A percentile compares a stretch with the other conserved stretches of the same genome.
phyloP scores from a whole-genome alignment of 2,113 vertebrate genomes.

The Elephas maximus region DNA sequence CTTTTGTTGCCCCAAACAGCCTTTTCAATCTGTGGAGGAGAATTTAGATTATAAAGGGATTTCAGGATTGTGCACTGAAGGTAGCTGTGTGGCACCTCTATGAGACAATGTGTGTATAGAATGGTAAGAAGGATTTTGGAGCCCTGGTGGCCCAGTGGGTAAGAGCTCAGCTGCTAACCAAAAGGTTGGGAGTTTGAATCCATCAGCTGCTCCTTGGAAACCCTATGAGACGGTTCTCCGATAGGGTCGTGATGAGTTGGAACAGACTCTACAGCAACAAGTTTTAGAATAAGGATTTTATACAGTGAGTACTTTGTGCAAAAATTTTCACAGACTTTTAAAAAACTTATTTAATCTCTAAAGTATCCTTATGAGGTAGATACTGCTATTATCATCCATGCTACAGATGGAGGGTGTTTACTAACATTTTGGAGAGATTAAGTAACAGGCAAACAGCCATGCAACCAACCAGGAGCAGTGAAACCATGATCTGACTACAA shows the following conservation, averaged over 20 bases:
- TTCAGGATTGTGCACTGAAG: neutral
- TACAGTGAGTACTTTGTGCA: neutral
- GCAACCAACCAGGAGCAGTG: too few species aligned
- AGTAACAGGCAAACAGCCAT: neutral
- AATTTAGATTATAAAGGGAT: neutral
- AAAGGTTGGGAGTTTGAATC: too few species aligned
- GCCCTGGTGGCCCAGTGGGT: too few species aligned
- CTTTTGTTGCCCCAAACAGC: neutral
- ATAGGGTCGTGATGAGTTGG: too few species aligned
- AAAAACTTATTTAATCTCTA: neutral
- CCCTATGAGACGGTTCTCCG: too few species aligned
- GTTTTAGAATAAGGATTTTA: neutral
- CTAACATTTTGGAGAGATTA: neutral
- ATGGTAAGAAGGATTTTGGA: neutral
- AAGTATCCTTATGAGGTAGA: neutral
- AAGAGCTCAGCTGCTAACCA: too few species aligned
- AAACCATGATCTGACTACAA: rapidly evolving
- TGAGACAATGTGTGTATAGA: neutral
- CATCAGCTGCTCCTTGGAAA: too few species aligned
- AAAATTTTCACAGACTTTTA: neutral
- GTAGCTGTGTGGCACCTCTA: neutral
- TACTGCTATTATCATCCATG: too few species aligned
- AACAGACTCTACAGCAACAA: too few species aligned
- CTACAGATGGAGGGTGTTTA: neutral
- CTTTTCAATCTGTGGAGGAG: neutral